These are phyloP conservation scores for Cacoxenus indagator DNA, from an alignment of 2,888 invertebrate genomes.

Conservation along the genomic window DNA sequence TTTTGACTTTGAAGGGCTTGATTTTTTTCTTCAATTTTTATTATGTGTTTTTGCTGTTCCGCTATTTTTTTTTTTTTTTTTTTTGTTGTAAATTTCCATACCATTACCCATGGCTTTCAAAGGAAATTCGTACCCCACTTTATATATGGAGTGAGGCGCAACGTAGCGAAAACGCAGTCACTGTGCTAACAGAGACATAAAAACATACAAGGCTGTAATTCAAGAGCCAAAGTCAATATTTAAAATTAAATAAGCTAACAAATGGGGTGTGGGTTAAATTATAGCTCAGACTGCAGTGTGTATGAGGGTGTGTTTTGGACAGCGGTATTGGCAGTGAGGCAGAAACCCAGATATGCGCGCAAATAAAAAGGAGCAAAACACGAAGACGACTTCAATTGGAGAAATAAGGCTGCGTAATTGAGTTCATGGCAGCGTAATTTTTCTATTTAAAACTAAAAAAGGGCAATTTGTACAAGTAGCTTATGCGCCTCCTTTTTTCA, in stretches of 20 bases:
- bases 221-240: constrained; percentile 28
- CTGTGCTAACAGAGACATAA: constrained; percentile 3
- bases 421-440: constrained; percentile 16
- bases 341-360: not conserved
- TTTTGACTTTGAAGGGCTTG: not conserved
- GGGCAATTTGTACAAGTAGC: constrained; percentile 20
- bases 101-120: constrained; percentile 7
- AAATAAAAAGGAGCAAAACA: not conserved
- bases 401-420: constrained; percentile 16
- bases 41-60: not conserved
- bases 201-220: constrained; percentile 2
- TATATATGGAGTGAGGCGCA: not conserved
- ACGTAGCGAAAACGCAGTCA: not conserved
- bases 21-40: not conserved
- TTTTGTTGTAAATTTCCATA: constrained; percentile 1
- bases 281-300: not conserved
- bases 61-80: not conserved
- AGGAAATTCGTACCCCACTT: constrained; percentile 6
- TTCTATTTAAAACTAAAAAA: constrained; percentile 20
- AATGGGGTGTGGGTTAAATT: not conserved
- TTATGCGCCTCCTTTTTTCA: too few species aligned
- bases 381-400: too few species aligned
- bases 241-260: constrained; percentile 25
- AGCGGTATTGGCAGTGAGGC: too few species aligned
- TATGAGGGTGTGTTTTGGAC: not conserved